Conservation (phyloP, 2,797 vertebrate species). For the Onychomys leucogaster region DNA sequence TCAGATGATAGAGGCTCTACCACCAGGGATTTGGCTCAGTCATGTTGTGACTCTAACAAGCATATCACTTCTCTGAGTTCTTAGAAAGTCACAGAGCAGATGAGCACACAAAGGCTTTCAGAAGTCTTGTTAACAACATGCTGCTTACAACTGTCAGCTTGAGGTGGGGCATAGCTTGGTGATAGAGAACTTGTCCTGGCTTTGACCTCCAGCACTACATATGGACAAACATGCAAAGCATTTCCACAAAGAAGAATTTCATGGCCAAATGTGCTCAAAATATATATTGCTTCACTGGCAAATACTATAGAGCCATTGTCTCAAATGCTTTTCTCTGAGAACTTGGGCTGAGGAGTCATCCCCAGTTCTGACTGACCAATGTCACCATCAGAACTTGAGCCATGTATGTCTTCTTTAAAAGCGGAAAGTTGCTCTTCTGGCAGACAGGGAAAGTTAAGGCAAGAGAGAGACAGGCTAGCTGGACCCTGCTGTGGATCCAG, state of each 20-base stretch:
- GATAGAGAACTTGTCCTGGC: not conserved
- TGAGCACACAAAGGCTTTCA: not conserved
- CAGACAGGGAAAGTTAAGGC: not conserved
- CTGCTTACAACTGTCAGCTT: not conserved
- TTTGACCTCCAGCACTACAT: not conserved
- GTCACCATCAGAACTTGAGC: not conserved
- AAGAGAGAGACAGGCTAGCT: rapidly evolving
- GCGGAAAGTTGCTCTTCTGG: not conserved
- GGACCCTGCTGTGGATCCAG: not conserved
- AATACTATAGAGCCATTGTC: rapidly evolving
- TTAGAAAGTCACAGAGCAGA: not conserved
- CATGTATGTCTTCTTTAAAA: rapidly evolving
- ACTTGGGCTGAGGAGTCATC: not conserved
- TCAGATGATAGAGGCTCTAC: not conserved
- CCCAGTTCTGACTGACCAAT: not conserved
- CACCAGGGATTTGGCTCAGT: not conserved
- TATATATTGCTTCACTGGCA: not conserved
- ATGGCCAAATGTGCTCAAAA: not conserved
- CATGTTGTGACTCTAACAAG: not conserved
- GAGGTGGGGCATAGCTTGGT: not conserved
- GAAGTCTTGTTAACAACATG: not conserved
- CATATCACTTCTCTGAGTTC: not conserved
- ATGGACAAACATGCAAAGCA: not conserved
- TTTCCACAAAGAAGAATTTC: not conserved
- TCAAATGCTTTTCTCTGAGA: not conserved